Evolutionary conservation across 2,113 vertebrate species (phyloP).

Genomic region (Panthera tigris): DNA sequence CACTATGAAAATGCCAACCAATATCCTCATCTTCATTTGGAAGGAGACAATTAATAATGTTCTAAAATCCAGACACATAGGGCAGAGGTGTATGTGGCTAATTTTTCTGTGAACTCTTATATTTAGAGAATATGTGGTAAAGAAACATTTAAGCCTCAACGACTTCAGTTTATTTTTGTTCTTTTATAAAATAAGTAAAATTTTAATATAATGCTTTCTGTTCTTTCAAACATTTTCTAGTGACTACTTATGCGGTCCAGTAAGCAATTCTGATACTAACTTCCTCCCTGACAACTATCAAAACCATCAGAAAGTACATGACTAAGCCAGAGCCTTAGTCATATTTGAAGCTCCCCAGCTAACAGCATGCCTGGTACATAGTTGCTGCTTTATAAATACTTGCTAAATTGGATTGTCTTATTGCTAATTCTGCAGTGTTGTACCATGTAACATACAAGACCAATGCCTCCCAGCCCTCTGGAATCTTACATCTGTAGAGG

Average conservation of each 20-base stretch:
- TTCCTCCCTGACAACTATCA: background rate
- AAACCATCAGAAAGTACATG: background rate
- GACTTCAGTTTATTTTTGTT: conserved; percentile 14
- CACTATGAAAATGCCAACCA: background rate
- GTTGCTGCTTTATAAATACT: background rate
- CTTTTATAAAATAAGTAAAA: background rate
- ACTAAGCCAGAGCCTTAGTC: background rate
- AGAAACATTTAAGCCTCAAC: conserved; percentile 8
- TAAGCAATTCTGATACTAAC: background rate
- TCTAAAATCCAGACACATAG: background rate
- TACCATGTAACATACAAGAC: background rate
- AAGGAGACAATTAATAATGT: background rate
- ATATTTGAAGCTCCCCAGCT: background rate
- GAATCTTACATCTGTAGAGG: background rate
- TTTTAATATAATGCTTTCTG: background rate
- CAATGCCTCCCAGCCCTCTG: accelerated
- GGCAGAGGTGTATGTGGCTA: background rate
- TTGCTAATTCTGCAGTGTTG: background rate
- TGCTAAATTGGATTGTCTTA: background rate
- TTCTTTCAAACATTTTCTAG: background rate
- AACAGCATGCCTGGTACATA: background rate
- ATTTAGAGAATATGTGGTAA: background rate
- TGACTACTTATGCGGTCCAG: background rate
- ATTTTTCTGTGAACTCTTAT: background rate
- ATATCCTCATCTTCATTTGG: background rate